A percentile compares a stretch with the other conserved stretches of the same genome.
Evolutionary conservation across 2,888 invertebrate genomes (phyloP).

Genomic region (Caenorhabditis sp.): DNA sequence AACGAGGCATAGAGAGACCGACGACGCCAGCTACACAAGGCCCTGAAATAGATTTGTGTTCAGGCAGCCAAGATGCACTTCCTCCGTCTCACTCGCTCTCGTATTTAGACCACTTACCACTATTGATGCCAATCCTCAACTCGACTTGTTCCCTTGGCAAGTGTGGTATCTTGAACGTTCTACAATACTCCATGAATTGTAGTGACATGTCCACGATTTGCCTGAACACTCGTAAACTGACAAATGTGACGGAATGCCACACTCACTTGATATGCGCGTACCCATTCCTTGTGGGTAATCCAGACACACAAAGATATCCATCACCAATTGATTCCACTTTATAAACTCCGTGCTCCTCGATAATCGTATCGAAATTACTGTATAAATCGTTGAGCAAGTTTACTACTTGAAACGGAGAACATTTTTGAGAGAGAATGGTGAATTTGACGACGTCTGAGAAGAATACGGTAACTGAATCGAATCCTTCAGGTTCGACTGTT

Average conservation of each 20-base stretch:
- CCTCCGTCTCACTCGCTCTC: not conserved
- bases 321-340: conserved; percentile 82
- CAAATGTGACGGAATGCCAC: not conserved
- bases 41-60: conserved; percentile 48
- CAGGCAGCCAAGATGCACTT: too few species aligned
- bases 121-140: conserved; percentile 80
- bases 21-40: conserved; percentile 77
- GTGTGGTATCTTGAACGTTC: conserved; percentile 75
- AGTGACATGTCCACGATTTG: conserved; percentile 78
- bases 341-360: conserved; percentile 79
- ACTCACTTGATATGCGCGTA: conserved; percentile 60
- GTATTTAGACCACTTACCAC: conserved; percentile 52
- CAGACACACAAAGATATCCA: conserved; percentile 80
- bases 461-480: conserved; percentile 80
- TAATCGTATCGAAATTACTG: conserved; percentile 79
- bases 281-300: conserved; percentile 79
- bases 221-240: conserved; percentile 11
- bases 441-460: conserved; percentile 82
- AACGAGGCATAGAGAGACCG: conserved; percentile 79
- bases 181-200: conserved; percentile 72
- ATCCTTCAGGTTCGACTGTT: conserved; percentile 80
- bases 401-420: conserved; percentile 80
- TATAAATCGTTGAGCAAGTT: conserved; percentile 79
- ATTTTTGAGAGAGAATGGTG: conserved; percentile 77
- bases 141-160: conserved; percentile 78